Conservation (phyloP, 2,888 invertebrate species). For the Harpagoxenus sublaevis region DNA sequence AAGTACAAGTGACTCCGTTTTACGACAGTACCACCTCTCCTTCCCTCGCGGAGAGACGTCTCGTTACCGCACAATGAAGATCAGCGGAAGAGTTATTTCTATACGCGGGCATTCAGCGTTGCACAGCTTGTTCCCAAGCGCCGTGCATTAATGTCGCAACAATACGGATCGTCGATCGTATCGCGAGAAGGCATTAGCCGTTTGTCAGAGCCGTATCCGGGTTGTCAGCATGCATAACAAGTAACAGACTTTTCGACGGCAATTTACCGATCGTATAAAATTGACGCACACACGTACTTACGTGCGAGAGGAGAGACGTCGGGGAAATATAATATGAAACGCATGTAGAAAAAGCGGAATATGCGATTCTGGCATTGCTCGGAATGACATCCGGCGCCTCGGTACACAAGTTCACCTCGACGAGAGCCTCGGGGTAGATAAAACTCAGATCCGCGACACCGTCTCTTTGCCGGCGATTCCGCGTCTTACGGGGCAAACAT, state of each 20-base stretch:
- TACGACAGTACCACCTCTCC: conserved; percentile 21
- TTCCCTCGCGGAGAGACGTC: conserved; percentile 28
- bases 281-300: neutral
- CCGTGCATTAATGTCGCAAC: conserved; percentile 29
- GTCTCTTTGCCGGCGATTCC: conserved; percentile 5
- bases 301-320: neutral
- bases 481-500: neutral
- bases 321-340: neutral
- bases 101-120: conserved; percentile 16
- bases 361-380: neutral
- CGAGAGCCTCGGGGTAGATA: neutral
- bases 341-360: neutral
- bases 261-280: neutral
- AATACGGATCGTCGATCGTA: conserved; percentile 28
- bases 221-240: conserved; percentile 1
- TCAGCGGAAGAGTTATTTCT: conserved; percentile 48
- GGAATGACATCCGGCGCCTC: neutral
- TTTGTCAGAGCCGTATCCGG: conserved; percentile 22
- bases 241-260: conserved; percentile 5
- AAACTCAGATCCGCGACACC: neutral
- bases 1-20: conserved; percentile 28
- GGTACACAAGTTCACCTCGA: neutral
- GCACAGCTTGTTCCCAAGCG: neutral
- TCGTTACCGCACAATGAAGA: conserved; percentile 55
- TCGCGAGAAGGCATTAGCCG: conserved; percentile 15